Base-by-base conservation (phyloP, 2,113 vertebrate genomes). In the Varanus komodoensis region DNA sequence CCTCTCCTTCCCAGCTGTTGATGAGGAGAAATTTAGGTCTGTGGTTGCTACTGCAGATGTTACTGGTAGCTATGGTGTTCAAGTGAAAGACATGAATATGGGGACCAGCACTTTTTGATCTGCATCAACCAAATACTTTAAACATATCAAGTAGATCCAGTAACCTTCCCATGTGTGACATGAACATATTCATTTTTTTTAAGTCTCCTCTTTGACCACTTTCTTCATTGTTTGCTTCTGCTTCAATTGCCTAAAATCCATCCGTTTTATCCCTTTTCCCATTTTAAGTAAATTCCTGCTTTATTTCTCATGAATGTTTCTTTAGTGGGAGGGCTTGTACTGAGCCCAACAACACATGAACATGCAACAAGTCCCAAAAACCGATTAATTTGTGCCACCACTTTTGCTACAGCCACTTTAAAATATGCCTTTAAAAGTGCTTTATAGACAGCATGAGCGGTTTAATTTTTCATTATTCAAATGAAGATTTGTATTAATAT, bases 381-480 rank as follows among this genome's bases (percentile, higher is more conserved):
- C 25, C 6, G 91, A 82, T 12, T 54, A 54, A 69, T 61, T 92
- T 93, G 64, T 79, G 87, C 6, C 1, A 84, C 57, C 48, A 32
- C 79, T 93, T 89, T 87, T 88, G 82, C 88, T 86, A 50, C 57
- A 90, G 14, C 50, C 9, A 1, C 0, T 93, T 92, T 17, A 25
- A 83, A 64, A 95, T 86, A 48, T 89, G n/a, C 0, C 8, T 52
- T 25, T 17, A 85, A 86, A 44, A 44, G 38, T 44, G 38, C 38
- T 44, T 80, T 88, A 78, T 91, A 25, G 93, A 29, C 4, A 3
- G 77, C 78, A 19, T 0, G 44, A 0, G 0, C 0, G 75, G 68
- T 81, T 89, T 29, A 93, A 0, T 86, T 75, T 57, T 91, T 34
- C 82, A 87, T 74, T 82, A 91, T 71, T 78, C 85, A 93, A 89